Conservation (phyloP, 2,797 vertebrate species). For the Heteromormyrus szaboi region DNA sequence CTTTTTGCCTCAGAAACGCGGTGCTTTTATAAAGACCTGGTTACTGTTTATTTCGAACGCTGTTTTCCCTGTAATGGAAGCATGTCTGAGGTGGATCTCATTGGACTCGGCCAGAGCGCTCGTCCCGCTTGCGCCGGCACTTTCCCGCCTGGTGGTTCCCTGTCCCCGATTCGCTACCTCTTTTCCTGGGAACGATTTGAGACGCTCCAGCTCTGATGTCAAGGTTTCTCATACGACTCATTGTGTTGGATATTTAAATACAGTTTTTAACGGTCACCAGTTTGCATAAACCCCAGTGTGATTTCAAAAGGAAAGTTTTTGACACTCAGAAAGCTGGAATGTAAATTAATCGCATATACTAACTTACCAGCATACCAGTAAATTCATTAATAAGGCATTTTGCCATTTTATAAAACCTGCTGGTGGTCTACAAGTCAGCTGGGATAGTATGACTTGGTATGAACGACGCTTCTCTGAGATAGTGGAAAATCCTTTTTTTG, state of each 20-base stretch:
- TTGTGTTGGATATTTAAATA: neutral
- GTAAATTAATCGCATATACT: neutral
- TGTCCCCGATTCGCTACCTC: neutral
- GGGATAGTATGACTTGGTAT: neutral
- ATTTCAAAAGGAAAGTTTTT: neutral
- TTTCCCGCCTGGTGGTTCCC: neutral
- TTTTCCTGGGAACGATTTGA: neutral
- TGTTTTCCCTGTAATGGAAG: neutral
- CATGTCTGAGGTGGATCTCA: neutral
- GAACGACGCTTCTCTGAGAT: neutral
- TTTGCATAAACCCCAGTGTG: neutral
- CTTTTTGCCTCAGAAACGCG: slow-evolving; percentile 27
- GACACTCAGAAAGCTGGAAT: neutral
- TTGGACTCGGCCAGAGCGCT: neutral
- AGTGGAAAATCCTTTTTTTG: neutral
- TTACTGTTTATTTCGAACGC: slow-evolving; percentile 43
- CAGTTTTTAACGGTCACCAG: neutral
- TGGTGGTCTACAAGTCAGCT: neutral
- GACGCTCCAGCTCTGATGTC: neutral
- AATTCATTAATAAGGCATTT: neutral
- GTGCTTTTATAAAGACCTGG: slow-evolving; percentile 48
- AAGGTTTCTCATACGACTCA: neutral
- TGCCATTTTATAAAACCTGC: neutral
- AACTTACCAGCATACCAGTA: neutral
- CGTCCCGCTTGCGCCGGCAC: neutral